Conservation (phyloP, 2,797 vertebrate species). For the Cyprinella venusta region DNA sequence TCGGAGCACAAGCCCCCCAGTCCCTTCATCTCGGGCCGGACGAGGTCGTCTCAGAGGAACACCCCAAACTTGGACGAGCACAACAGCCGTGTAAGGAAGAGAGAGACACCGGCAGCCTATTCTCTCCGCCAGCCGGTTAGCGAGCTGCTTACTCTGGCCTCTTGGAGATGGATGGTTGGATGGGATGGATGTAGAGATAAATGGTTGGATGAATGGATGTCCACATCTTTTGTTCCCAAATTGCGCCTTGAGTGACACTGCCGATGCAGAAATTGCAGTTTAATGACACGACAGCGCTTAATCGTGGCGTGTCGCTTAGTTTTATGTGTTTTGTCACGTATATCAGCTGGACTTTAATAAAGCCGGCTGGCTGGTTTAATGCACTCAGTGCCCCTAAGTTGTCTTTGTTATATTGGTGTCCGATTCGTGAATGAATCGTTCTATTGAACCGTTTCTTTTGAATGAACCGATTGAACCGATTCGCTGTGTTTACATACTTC, state of each 20-base stretch:
- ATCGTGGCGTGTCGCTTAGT: slow-evolving; percentile 25
- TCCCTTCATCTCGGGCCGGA: slow-evolving; percentile 82
- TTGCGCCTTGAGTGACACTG: slow-evolving; percentile 45
- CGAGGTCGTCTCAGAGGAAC: slow-evolving; percentile 79
- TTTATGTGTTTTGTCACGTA: slow-evolving; percentile 19
- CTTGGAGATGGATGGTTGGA: slow-evolving; percentile 41
- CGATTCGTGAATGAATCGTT: slow-evolving; percentile 35
- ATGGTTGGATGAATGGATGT: slow-evolving; percentile 61
- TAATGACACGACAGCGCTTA: slow-evolving; percentile 38
- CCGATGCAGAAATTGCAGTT: slow-evolving; percentile 33
- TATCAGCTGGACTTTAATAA: slow-evolving; percentile 47
- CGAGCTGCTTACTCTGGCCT: slow-evolving; percentile 43
- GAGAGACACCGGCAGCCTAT: slow-evolving; percentile 44
- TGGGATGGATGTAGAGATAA: slow-evolving; percentile 61
- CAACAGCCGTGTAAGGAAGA: slow-evolving; percentile 69
- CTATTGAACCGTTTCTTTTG: background rate
- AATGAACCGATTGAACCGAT: slow-evolving; percentile 9
- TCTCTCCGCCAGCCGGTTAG: slow-evolving; percentile 68
- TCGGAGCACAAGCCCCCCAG: slow-evolving; percentile 71
- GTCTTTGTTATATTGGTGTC: slow-evolving; percentile 79
- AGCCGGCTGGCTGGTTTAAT: slow-evolving; percentile 67
- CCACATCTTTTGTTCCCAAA: slow-evolving; percentile 63
- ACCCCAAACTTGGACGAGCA: slow-evolving; percentile 77
- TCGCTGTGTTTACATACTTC: background rate
- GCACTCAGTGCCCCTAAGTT: slow-evolving; percentile 73